Percentiles rank a stretch among this genome's conserved stretches.
Conservation (phyloP, 64 coral and sea anemone species). For the Pachyseris speciosa region DNA sequence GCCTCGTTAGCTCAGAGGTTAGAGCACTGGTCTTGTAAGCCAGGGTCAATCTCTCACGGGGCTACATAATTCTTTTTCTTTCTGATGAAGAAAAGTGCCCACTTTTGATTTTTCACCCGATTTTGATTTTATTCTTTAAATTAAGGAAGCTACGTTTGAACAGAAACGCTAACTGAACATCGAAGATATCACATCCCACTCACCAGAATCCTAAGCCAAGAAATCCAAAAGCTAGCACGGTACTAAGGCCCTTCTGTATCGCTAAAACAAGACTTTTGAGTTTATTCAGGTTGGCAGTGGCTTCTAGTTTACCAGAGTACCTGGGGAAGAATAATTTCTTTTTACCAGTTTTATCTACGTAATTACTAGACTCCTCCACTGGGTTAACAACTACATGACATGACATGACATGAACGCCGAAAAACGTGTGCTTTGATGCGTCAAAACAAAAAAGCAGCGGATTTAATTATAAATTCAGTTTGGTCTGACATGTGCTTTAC, state of each 20-base stretch:
- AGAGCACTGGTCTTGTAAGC: neutral
- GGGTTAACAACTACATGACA: too few relatives aligned
- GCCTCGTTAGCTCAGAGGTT: neutral
- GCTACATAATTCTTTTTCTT: neutral
- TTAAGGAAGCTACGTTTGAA: neutral
- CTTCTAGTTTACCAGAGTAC: slow-evolving; percentile 8
- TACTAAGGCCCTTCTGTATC: slow-evolving; percentile 71
- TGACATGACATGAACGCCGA: too few relatives aligned
- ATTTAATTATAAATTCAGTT: too few relatives aligned
- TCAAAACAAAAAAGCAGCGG: too few relatives aligned
- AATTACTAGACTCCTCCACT: too few relatives aligned
- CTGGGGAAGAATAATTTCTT: neutral
- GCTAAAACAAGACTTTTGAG: slow-evolving; percentile 79
- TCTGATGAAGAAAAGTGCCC: neutral
- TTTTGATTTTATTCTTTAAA: too few relatives aligned
- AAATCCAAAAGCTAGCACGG: slow-evolving; percentile 76
- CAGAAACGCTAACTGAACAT: neutral
- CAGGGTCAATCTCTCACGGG: neutral
- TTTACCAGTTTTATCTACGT: neutral
- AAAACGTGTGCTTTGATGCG: too few relatives aligned
- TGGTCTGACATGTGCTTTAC: too few relatives aligned
- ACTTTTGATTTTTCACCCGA: too few relatives aligned
- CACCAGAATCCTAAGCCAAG: slow-evolving; percentile 96
- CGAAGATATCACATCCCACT: slow-evolving; percentile 11
- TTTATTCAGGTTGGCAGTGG: slow-evolving; percentile 59